A percentile compares a stretch with the other conserved stretches of the same genome.
Evolutionary conservation across 2,888 invertebrate genomes (phyloP).

Genomic region (Serripes groenlandicus): DNA sequence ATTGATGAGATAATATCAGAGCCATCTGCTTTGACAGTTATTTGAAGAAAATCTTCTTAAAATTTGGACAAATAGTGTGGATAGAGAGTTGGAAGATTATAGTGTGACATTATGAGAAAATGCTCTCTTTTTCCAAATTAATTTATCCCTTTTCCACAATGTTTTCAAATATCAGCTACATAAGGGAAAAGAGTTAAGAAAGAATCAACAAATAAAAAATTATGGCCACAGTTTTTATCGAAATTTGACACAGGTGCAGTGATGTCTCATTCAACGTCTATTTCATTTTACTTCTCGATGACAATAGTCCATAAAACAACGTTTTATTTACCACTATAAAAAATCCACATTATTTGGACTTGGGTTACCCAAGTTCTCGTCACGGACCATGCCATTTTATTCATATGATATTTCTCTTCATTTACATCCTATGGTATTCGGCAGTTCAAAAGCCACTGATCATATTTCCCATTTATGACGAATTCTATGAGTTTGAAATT

Average conservation of each 20-base stretch:
- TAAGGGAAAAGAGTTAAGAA: neutral
- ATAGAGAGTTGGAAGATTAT: too few relatives aligned
- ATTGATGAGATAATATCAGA: too few relatives aligned
- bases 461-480: slow-evolving; percentile 25
- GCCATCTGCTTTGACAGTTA: too few relatives aligned
- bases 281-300: slow-evolving; percentile 4
- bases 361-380: slow-evolving; percentile 18
- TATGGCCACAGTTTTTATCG: neutral
- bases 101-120: too few relatives aligned
- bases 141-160: neutral
- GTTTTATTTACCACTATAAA: slow-evolving; percentile 23
- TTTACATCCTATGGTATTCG: slow-evolving; percentile 8
- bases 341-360: slow-evolving; percentile 11
- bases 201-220: neutral
- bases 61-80: too few relatives aligned
- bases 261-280: slow-evolving; percentile 22
- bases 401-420: neutral
- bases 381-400: slow-evolving; percentile 7
- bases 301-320: slow-evolving; percentile 23
- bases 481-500: slow-evolving; percentile 18
- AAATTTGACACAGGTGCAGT: slow-evolving; percentile 20
- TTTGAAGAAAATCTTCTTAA: too few relatives aligned
- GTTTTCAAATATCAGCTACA: neutral
- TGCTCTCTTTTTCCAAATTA: too few relatives aligned
- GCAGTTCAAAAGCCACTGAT: slow-evolving; percentile 15